Conservation (phyloP, 2,888 invertebrate genomes). For the Terebella lapidaria region DNA sequence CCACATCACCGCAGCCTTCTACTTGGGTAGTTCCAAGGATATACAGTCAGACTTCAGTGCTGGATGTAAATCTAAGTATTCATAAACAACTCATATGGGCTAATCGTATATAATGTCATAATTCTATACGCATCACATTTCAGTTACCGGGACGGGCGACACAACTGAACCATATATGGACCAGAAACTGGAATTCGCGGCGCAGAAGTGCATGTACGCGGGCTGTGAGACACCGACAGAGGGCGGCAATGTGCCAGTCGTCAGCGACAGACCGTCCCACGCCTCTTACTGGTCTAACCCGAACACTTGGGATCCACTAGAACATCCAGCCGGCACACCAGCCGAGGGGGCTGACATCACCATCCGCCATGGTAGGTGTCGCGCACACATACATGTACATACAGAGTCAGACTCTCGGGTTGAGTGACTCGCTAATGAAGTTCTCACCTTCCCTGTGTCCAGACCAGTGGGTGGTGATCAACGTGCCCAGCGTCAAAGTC, state of each 20-base stretch:
- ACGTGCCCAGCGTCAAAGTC: neutral
- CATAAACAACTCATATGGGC: too few relatives aligned
- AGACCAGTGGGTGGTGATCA: neutral
- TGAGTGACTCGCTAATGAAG: too few relatives aligned
- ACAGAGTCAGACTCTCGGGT: too few relatives aligned
- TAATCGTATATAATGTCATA: too few relatives aligned
- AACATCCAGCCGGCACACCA: neutral
- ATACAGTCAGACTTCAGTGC: too few relatives aligned
- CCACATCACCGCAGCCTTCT: too few relatives aligned
- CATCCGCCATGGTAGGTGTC: neutral
- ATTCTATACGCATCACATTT: too few relatives aligned
- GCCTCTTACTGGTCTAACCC: constrained; percentile 5
- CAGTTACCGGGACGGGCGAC: too few relatives aligned
- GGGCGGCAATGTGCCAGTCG: neutral
- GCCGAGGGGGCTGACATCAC: neutral
- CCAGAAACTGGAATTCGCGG: neutral
- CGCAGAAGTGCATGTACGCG: neutral
- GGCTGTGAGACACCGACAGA: neutral
- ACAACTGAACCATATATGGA: too few relatives aligned
- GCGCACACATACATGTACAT: neutral
- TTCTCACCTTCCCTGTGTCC: neutral
- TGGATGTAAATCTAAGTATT: too few relatives aligned
- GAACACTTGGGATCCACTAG: constrained; percentile 2
- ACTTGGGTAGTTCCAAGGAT: too few relatives aligned
- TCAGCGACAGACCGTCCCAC: too few relatives aligned